A percentile compares a stretch with the other conserved stretches of the same genome.
phyloP scores from a whole-genome alignment of 2,113 vertebrate species.

The Otus sunia region DNA sequence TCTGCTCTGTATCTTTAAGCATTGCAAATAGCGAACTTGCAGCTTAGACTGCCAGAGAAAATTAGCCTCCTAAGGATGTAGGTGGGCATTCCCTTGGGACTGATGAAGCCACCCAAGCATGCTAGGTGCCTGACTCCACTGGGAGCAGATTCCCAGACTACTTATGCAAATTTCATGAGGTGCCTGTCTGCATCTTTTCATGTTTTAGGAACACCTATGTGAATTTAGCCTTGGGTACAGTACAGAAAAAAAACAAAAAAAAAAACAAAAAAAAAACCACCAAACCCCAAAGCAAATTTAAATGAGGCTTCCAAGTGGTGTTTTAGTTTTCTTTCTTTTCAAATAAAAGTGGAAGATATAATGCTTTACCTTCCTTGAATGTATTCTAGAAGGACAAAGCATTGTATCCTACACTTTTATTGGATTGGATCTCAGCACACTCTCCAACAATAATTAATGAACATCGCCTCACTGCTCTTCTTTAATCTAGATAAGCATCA shows the following conservation, averaged over 20 bases:
- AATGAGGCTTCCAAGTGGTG: neutral
- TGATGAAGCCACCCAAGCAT: neutral
- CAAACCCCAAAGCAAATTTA: neutral
- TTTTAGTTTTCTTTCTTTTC: neutral
- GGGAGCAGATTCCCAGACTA: neutral
- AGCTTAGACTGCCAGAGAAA: neutral
- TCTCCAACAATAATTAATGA: conserved; percentile 50
- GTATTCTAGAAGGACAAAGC: conserved; percentile 20
- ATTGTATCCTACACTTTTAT: neutral
- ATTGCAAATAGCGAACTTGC: neutral
- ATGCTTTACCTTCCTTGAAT: neutral
- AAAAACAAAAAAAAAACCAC: neutral
- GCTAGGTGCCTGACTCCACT: neutral
- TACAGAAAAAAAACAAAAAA: neutral
- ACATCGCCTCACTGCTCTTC: neutral
- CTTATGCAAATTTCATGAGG: neutral
- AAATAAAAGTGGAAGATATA: neutral
- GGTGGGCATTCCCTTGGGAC: neutral
- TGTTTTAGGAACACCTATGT: neutral
- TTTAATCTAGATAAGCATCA: conserved; percentile 50
- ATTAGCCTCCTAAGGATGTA: neutral
- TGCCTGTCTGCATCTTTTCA: neutral
- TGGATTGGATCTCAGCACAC: neutral
- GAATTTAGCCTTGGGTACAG: neutral
- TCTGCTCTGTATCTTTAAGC: neutral